Conservation (phyloP, 2,888 invertebrate species). For the Xylocampa areola region DNA sequence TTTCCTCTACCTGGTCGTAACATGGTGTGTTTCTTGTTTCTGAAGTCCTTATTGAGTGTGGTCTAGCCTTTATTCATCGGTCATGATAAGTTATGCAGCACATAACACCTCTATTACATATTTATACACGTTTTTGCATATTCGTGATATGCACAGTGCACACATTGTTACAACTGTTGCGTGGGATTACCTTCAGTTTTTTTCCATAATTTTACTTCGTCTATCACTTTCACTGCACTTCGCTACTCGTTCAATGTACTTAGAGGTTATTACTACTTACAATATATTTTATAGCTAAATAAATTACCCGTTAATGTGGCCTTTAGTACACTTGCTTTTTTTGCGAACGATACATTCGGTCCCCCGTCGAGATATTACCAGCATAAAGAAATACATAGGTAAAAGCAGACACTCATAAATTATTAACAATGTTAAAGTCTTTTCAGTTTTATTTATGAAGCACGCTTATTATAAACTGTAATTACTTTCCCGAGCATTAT, state of each 20-base stretch:
- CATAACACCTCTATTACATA: constrained; percentile 30
- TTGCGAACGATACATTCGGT: constrained; percentile 30
- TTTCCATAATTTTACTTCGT: constrained; percentile 23
- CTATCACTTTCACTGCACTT: constrained; percentile 34
- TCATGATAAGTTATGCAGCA: constrained; percentile 26
- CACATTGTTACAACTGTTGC: constrained; percentile 33
- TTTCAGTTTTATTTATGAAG: constrained; percentile 38
- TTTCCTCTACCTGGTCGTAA: no score
- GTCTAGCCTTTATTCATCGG: constrained; percentile 2
- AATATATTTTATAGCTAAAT: constrained; percentile 36
- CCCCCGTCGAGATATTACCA: constrained; percentile 30
- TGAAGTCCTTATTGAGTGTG: no score
- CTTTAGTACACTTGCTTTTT: constrained; percentile 34
- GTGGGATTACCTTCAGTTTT: constrained; percentile 35
- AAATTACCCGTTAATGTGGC: constrained; percentile 26
- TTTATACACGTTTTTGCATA: constrained; percentile 41
- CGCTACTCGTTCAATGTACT: neutral
- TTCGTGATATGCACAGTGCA: constrained; percentile 20
- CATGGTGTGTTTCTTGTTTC: no score
- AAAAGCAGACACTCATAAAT: constrained; percentile 33
- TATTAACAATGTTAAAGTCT: constrained; percentile 36
- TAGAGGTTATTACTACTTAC: constrained; percentile 8
- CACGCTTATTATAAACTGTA: constrained; percentile 23
- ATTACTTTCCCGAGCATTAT: constrained; percentile 11
- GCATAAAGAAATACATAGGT: constrained; percentile 31